Evolutionary conservation across 2,888 invertebrate genomes (phyloP).

Genomic region (Xiphydria camelus): DNA sequence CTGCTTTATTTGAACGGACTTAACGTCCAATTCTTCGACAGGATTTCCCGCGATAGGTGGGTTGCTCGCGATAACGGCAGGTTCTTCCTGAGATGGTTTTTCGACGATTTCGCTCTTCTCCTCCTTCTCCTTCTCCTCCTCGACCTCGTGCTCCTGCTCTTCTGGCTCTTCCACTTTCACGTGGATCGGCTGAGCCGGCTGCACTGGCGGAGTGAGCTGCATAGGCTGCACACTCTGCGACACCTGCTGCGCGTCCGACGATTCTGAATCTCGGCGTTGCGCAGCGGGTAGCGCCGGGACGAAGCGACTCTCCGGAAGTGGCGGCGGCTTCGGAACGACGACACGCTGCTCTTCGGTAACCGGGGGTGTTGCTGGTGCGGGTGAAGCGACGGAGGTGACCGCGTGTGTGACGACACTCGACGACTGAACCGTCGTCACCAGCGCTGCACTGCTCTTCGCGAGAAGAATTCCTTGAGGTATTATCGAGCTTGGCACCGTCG

Average conservation of each 20-base stretch:
- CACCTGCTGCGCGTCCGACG: not conserved
- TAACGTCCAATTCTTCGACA: constrained; percentile 5
- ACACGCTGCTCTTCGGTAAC: constrained; percentile 1
- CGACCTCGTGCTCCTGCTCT: constrained; percentile 18
- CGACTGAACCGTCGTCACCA: constrained; percentile 39
- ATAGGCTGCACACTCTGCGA: constrained; percentile 31
- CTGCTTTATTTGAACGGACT: constrained; percentile 6
- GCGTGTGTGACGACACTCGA: constrained; percentile 39
- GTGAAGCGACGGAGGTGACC: constrained; percentile 29
- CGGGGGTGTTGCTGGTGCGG: not conserved
- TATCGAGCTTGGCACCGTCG: constrained; percentile 17
- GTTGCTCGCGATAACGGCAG: no score
- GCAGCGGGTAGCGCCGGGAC: not conserved
- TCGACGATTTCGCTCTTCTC: constrained; percentile 11
- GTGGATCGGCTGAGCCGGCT: constrained; percentile 25
- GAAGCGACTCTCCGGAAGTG: not conserved
- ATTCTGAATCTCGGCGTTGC: constrained; percentile 19
- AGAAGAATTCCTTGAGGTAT: constrained; percentile 30
- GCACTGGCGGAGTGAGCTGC: constrained; percentile 34
- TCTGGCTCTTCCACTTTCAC: constrained; percentile 25
- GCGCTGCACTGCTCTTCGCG: constrained; percentile 36
- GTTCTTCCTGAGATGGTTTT: no score
- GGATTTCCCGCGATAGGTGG: not conserved
- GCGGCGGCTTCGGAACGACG: no score
- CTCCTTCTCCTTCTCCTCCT: constrained; percentile 43